phyloP scores from a whole-genome alignment of 2,797 vertebrate genomes.

The Coranthus polyacanthus region DNA sequence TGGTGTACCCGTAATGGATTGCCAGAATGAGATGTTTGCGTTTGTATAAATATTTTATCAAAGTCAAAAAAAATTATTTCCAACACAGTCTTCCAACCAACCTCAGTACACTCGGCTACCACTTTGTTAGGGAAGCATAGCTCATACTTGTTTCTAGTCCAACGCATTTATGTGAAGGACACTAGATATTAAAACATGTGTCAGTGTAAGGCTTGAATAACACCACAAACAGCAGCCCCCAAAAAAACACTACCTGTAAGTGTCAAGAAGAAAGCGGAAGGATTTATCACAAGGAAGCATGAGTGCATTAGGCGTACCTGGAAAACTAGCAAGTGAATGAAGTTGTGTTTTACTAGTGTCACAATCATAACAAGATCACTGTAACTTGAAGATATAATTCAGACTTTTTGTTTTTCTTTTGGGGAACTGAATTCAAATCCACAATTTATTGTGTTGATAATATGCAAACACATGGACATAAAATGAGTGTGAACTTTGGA shows the following conservation, averaged over 20 bases:
- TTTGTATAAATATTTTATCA: slow-evolving; percentile 28
- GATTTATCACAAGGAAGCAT: neutral
- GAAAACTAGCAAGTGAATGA: neutral
- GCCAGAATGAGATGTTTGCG: slow-evolving; percentile 25
- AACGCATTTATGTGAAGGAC: too few relatives aligned
- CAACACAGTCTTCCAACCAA: neutral
- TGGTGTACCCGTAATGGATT: slow-evolving; percentile 12
- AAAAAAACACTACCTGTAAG: neutral
- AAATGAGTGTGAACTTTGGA: slow-evolving; percentile 51
- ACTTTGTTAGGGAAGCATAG: neutral
- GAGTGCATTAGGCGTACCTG: neutral
- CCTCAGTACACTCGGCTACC: slow-evolving; percentile 1
- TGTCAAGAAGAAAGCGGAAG: too few relatives aligned
- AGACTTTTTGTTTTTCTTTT: slow-evolving; percentile 9
- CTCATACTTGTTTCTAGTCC: neutral
- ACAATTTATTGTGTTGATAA: slow-evolving; percentile 58
- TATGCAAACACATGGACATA: slow-evolving; percentile 59
- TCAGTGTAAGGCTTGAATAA: neutral
- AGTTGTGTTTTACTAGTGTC: neutral
- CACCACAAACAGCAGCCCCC: neutral
- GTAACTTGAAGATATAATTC: neutral
- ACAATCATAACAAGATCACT: neutral
- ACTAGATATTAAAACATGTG: too few relatives aligned
- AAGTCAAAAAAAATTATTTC: slow-evolving; percentile 15
- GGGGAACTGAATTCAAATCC: slow-evolving; percentile 1